These are phyloP conservation scores for Rhynchotus rufescens DNA, from an alignment of 2,797 vertebrate genomes.

Conservation along the genomic window DNA sequence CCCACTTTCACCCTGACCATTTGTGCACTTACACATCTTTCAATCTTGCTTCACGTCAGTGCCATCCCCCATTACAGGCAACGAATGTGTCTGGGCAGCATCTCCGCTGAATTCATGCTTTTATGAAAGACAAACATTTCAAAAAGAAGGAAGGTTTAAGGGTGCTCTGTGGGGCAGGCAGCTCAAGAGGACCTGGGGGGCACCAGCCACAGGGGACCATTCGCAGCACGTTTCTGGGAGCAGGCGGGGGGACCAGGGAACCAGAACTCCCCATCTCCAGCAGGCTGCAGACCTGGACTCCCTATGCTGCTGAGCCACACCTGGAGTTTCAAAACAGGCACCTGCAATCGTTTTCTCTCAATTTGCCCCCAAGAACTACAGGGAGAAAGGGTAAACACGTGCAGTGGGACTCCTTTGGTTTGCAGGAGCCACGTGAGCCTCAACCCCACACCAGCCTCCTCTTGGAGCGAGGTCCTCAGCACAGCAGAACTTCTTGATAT, in stretches of 20 bases:
- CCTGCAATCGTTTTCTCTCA: background rate
- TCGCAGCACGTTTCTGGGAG: accelerated
- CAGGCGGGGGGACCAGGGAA: background rate
- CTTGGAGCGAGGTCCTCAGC: background rate
- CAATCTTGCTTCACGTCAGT: background rate
- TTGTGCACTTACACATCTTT: background rate
- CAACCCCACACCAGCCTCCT: background rate
- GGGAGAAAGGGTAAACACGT: background rate
- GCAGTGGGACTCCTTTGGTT: background rate
- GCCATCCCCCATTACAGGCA: background rate
- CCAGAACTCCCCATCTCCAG: background rate
- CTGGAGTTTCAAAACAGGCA: background rate
- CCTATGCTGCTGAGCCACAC: background rate
- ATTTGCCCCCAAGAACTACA: accelerated
- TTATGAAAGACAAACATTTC: constrained; percentile 2
- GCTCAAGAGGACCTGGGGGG: background rate
- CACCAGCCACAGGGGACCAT: accelerated
- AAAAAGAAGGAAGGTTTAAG: background rate
- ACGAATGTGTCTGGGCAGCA: background rate
- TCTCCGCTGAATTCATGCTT: background rate
- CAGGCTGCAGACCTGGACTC: background rate
- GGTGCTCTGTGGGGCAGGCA: background rate
- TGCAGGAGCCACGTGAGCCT: background rate
- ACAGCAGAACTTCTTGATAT: background rate
- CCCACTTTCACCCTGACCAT: background rate